Evolutionary conservation across 2,113 vertebrate genomes (phyloP), one percentile per base, ranked within the genome.

Genomic region (Macrotus californicus): DNA sequence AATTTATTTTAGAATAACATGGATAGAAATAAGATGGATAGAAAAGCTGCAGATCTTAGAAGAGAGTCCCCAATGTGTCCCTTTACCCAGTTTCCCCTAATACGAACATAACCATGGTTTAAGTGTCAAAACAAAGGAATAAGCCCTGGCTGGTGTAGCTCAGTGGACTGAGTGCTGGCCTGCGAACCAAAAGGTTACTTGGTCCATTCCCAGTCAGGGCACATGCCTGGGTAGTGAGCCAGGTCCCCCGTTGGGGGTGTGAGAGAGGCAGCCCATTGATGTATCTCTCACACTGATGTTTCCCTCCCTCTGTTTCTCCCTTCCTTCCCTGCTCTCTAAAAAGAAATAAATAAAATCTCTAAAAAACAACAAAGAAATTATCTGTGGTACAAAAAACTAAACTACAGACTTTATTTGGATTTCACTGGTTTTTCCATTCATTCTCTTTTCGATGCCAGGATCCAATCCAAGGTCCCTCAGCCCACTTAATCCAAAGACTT

Each of bases 391-490:
- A 77, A 96, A 92, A 87, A 75, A 26, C 26, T 67, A 52, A 94
- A 89, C 69, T 61, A 79, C 2, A 94, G 41, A 77, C 29, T 82
- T 87, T 73, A 70, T 22, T 29, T 15, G 50, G 21, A 84, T 87
- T 87, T 95, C 43, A 86, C 34, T 26, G 48, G 29, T 69, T 83
- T 87, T 95, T 69, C 72, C 41, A 67, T 77, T 61, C 56, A 82
- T 93, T 91, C 59, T 54, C 76, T 89, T 87, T 76, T 90, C 50
- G 95, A 34, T 96, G 67, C 83, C 89, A 96, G 87, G 61, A 94
- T 31, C 46, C 76, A 91, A 95, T 83, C 81, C 76, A 79, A 93
- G 46, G 73, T 11, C 39, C 50, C 64, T 76, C n/a, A 93, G 70
- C 92, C 19, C 85, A 92, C 64, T 88, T 64, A 87, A 95, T 48